A percentile compares a stretch with the other conserved stretches of the same genome.
phyloP scores from a whole-genome alignment of 2,113 vertebrate species.

The Talpa occidentalis region DNA sequence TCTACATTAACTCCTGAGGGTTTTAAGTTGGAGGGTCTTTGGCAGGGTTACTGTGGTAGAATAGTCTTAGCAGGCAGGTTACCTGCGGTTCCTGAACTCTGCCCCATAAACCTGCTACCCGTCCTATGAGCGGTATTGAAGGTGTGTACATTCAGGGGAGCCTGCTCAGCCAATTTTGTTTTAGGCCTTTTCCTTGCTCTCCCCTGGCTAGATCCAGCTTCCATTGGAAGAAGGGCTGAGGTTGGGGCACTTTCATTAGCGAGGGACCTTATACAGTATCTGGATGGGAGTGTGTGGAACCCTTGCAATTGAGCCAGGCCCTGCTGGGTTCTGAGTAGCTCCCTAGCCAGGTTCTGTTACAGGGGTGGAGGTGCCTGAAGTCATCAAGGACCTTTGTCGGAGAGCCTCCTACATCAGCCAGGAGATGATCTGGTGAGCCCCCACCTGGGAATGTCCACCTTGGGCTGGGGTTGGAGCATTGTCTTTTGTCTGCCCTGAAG shows the following conservation, averaged over 20 bases:
- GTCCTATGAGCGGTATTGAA: neutral
- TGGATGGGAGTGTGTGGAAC: neutral
- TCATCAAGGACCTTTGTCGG: constrained; percentile 86
- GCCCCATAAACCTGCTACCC: neutral
- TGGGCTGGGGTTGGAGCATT: neutral
- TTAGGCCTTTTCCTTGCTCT: neutral
- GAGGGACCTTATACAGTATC: neutral
- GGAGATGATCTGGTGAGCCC: constrained; percentile 73
- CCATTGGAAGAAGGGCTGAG: neutral
- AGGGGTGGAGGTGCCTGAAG: constrained; percentile 90
- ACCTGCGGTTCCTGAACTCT: neutral
- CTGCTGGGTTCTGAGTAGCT: neutral
- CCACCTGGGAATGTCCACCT: neutral
- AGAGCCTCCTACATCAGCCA: constrained; percentile 88
- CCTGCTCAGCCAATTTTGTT: neutral
- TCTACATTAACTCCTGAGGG: neutral
- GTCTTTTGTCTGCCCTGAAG: neutral
- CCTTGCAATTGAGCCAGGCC: neutral
- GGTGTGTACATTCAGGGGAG: neutral
- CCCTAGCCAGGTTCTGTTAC: neutral
- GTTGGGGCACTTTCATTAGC: neutral
- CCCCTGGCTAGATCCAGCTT: neutral
- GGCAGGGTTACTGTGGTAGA: neutral
- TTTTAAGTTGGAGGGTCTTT: neutral
- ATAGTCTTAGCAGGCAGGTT: neutral